These are phyloP conservation scores for Metallyticus violacea DNA, from an alignment of 2,888 invertebrate species.

Conservation along the genomic window DNA sequence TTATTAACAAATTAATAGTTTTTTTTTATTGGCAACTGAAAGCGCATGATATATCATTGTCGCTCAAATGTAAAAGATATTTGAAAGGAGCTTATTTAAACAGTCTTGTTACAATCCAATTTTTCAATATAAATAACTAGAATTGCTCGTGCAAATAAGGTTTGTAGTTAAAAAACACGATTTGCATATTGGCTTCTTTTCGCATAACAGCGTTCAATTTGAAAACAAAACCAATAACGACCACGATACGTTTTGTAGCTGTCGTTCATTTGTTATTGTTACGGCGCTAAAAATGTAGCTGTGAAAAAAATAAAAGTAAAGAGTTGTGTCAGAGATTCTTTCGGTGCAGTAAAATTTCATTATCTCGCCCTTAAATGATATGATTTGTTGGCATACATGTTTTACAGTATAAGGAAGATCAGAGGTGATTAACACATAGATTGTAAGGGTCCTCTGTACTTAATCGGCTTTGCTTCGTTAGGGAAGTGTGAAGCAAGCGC, in stretches of 20 bases:
- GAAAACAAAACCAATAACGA: not conserved
- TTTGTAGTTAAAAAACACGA: not conserved
- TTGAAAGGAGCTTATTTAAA: not conserved
- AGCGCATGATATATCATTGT: not conserved
- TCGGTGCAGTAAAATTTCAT: not conserved
- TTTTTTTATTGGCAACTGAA: too few relatives aligned
- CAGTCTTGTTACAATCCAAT: not conserved
- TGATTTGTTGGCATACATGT: not conserved
- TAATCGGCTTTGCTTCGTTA: not conserved
- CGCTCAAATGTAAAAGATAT: not conserved
- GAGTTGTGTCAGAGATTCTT: not conserved
- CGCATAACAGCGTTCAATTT: not conserved
- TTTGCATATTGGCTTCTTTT: not conserved
- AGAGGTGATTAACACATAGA: not conserved
- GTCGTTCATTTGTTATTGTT: not conserved
- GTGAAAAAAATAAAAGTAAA: not conserved
- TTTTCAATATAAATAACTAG: too few relatives aligned
- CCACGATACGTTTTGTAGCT: not conserved
- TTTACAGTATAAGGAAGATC: not conserved
- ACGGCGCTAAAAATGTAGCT: not conserved
- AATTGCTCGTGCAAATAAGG: not conserved
- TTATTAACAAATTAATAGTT: too few relatives aligned
- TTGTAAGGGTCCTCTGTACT: not conserved
- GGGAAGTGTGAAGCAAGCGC: not conserved
- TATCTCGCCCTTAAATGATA: not conserved